Percentiles rank a stretch among this genome's conserved stretches.
Evolutionary conservation across 2,888 invertebrate species (phyloP).

Genomic region (Aporophyla nigra): DNA sequence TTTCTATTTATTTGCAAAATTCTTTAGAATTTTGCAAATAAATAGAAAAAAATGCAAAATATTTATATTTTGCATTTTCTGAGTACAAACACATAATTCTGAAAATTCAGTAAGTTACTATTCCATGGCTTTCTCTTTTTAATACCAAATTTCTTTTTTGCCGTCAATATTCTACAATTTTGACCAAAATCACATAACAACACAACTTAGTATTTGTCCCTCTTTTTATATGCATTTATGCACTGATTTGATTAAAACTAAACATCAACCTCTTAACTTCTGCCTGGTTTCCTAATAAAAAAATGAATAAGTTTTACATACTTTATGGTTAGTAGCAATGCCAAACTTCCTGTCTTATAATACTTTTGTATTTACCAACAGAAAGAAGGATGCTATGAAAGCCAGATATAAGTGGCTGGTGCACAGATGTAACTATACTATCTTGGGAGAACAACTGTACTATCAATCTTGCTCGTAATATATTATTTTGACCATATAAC

Average conservation of each 20-base stretch:
- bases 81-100: not conserved
- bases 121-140: not conserved
- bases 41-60: too few species aligned
- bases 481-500: not conserved
- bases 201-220: not conserved
- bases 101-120: not conserved
- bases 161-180: not conserved
- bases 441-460: not conserved
- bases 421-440: not conserved
- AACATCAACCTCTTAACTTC: slow-evolving; percentile 28
- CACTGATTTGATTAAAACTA: slow-evolving; percentile 14
- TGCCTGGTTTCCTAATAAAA: slow-evolving; percentile 6
- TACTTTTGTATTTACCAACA: not conserved
- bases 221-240: not conserved
- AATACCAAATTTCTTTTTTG: not conserved
- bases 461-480: not conserved
- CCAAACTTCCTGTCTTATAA: not conserved
- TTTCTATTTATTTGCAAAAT: slow-evolving; percentile 7
- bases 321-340: not conserved
- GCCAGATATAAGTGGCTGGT: too few species aligned
- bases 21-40: too few species aligned
- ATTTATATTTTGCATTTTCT: not conserved
- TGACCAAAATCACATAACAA: not conserved
- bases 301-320: slow-evolving; percentile 27
- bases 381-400: not conserved